Evolutionary conservation across 2,113 vertebrate species (phyloP).

Genomic region (Chaenogobius annularis): DNA sequence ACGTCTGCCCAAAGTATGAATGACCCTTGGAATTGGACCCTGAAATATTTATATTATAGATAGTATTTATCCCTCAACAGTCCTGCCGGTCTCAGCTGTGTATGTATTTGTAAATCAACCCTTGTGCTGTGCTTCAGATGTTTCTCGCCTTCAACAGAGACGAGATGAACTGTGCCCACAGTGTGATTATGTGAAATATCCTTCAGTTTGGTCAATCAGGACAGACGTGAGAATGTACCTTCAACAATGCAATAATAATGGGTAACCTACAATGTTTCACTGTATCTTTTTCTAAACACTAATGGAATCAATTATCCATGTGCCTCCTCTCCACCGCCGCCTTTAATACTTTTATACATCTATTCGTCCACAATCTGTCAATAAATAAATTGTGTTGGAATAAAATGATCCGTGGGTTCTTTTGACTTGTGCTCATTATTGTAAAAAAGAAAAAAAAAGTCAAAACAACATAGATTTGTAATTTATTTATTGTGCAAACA

Average conservation of each 20-base stretch:
- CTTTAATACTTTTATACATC: slow-evolving; percentile 34
- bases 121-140: neutral
- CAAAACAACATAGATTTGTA: slow-evolving; percentile 4
- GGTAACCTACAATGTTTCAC: neutral
- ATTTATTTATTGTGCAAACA: slow-evolving; percentile 63
- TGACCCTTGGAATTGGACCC: no score
- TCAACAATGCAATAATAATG: slow-evolving; percentile 3
- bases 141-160: neutral
- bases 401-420: neutral
- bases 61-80: neutral
- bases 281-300: neutral
- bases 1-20: no score
- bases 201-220: neutral
- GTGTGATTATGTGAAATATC: slow-evolving; percentile 37
- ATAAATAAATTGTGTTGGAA: slow-evolving; percentile 59
- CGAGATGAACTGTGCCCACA: slow-evolving; percentile 25
- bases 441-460: no score
- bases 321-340: slow-evolving; percentile 1
- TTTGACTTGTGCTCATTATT: neutral
- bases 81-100: neutral
- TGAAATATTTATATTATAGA: no score
- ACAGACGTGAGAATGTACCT: slow-evolving; percentile 6
- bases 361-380: slow-evolving; percentile 13
- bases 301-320: neutral
- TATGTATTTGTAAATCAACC: slow-evolving; percentile 22